Evolutionary conservation across 2,888 invertebrate genomes (phyloP), one percentile per base, ranked within the genome.

Genomic region (Octonoba sinensis): DNA sequence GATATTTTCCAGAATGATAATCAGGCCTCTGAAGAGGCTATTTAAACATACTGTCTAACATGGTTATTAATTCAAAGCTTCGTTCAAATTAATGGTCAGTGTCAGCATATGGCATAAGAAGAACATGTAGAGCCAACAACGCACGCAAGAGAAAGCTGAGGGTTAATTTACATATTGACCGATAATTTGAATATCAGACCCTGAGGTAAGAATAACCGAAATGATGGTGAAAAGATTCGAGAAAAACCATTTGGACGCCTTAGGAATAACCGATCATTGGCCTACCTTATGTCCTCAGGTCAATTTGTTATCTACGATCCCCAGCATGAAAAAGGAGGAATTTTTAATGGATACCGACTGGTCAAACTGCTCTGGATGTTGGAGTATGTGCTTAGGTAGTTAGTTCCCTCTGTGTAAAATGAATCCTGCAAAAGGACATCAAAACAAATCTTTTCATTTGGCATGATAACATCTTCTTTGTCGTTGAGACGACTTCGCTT

Each of bases 91-190:
- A 66, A 74, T 66, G 66, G 59, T 49, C 65, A 24, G 44, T 47
- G 64, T 65, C 64, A 22, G 44, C 6, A 36, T 36, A 11, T 36
- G 36, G 36, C 36, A 36, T 36, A 36, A 36, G 11, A 36, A 36
- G 36, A 36, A 36, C 36, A 36, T 36, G 36, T 3, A 36, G 6
- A 6, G 36, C 36, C 36, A 36, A 36, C 36, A 36, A 36, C 36
- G 36, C 36, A 36, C 36, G 36, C 36, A 36, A 36, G 36, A 36
- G 36, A 36, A 36, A 36, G 36, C 36, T 36, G 36, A 36, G 36
- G 59, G 44, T 49, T 72, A 20, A 74, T 74, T 74, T 74, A 59
- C 74, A 74, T 74, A 47, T 59, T 66, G 66, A 74, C 74, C 49
- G 59, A 74, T 74, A 74, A 57, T 74, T 65, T 74, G 59, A 49